These are phyloP conservation scores for Drosophila melanogaster DNA, from an alignment of 1,140 invertebrate species.

Conservation along the genomic window DNA sequence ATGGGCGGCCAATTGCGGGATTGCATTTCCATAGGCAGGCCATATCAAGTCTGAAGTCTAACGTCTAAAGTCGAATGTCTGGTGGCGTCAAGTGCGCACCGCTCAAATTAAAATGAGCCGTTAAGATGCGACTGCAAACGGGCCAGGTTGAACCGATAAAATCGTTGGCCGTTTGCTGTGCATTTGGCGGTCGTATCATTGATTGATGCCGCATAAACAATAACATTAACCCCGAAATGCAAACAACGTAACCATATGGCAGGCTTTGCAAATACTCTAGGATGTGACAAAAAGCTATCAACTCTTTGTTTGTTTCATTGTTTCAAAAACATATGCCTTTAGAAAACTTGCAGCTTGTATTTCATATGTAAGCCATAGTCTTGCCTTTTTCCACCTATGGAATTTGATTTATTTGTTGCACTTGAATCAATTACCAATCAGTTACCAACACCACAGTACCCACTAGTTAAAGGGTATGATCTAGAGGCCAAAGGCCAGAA, in stretches of 20 bases:
- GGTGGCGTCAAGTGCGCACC: constrained; percentile 38
- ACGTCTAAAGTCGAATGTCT: constrained; percentile 4
- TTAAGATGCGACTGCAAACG: constrained; percentile 48
- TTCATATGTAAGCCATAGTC: too few relatives aligned
- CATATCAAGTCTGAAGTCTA: not conserved
- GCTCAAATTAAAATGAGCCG: constrained; percentile 56
- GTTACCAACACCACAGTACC: not conserved
- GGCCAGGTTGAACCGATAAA: constrained; percentile 17
- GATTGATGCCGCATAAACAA: constrained; percentile 33
- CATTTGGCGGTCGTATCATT: constrained; percentile 31
- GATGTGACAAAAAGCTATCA: not conserved
- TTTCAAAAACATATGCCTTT: too few relatives aligned
- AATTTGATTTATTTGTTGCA: too few relatives aligned
- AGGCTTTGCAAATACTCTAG: not conserved
- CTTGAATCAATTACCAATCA: too few relatives aligned
- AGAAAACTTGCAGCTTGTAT: too few relatives aligned
- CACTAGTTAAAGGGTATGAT: not conserved
- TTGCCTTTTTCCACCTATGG: too few relatives aligned
- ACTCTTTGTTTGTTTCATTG: too few relatives aligned
- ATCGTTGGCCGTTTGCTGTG: constrained; percentile 3
- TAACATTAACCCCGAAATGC: constrained; percentile 26
- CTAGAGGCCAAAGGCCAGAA: constrained; percentile 12
- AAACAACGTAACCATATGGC: not conserved
- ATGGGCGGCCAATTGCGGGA: constrained; percentile 32
- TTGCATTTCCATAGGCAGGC: constrained; percentile 31